A percentile compares a stretch with the other conserved stretches of the same genome.
Conservation (phyloP, 92 coral and sea anemone species). For the Parazoanthus swiftii region DNA sequence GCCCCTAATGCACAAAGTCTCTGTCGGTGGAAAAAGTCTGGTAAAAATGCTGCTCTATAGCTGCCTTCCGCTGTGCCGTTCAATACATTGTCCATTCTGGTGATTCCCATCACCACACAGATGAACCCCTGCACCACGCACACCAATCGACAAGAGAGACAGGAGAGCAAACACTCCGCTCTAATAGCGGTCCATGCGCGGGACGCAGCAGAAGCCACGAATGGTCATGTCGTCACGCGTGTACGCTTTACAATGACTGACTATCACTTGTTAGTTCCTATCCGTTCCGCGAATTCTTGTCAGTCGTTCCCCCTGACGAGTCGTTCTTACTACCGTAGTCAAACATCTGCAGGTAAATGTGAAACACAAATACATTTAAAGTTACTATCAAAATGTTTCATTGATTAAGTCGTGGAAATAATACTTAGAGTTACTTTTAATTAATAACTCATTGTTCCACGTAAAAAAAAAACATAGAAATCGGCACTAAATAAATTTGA, state of each 20-base stretch:
- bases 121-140: background rate
- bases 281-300: slow-evolving; percentile 29
- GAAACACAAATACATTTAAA: background rate
- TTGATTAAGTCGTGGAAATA: too few species aligned
- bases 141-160: too few species aligned
- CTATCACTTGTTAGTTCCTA: background rate
- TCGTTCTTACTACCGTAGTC: slow-evolving; percentile 36
- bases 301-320: slow-evolving; percentile 8
- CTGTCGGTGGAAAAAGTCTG: background rate
- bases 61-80: background rate
- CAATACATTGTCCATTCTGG: background rate
- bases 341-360: slow-evolving; percentile 25
- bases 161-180: background rate
- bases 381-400: background rate
- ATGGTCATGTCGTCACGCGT: background rate
- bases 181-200: background rate
- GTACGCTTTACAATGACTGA: background rate
- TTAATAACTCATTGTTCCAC: too few species aligned
- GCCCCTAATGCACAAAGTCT: background rate
- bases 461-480: too few species aligned
- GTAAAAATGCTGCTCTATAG: background rate
- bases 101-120: background rate
- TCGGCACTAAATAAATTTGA: too few species aligned
- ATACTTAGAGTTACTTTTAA: too few species aligned
- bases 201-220: background rate